Evolutionary conservation across 1,140 invertebrate genomes (phyloP).

Genomic region (Coboldia fuscipes): DNA sequence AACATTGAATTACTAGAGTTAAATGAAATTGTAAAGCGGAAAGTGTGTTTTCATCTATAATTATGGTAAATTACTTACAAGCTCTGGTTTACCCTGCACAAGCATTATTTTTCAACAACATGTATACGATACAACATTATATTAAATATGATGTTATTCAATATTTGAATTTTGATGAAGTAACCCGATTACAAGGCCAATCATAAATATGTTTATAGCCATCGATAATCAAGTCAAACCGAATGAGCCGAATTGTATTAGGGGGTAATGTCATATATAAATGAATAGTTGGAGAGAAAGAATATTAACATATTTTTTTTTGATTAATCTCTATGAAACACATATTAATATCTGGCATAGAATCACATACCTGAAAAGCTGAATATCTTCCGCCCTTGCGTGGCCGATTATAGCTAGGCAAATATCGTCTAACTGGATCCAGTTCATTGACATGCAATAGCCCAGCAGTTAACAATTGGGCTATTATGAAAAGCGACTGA

Average conservation of each 20-base stretch:
- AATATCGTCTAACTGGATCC: conserved; percentile 83
- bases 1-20: neutral
- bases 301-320: too few species aligned
- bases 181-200: too few species aligned
- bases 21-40: neutral
- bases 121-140: too few species aligned
- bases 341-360: too few species aligned
- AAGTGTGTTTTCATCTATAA: neutral
- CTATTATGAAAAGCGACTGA: conserved; percentile 85
- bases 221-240: too few species aligned
- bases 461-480: conserved; percentile 71
- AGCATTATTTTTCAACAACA: too few species aligned
- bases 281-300: neutral
- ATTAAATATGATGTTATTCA: too few species aligned
- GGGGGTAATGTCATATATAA: neutral
- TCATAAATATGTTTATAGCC: too few species aligned
- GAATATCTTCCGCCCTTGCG: conserved; percentile 79
- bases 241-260: too few species aligned
- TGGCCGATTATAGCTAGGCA: conserved; percentile 89
- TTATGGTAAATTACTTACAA: neutral
- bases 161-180: too few species aligned
- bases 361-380: conserved; percentile 70
- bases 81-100: conserved; percentile 3
- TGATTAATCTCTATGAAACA: too few species aligned
- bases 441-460: conserved; percentile 87